Conservation (phyloP, 2,797 vertebrate species). For the Nothura maculosa region DNA sequence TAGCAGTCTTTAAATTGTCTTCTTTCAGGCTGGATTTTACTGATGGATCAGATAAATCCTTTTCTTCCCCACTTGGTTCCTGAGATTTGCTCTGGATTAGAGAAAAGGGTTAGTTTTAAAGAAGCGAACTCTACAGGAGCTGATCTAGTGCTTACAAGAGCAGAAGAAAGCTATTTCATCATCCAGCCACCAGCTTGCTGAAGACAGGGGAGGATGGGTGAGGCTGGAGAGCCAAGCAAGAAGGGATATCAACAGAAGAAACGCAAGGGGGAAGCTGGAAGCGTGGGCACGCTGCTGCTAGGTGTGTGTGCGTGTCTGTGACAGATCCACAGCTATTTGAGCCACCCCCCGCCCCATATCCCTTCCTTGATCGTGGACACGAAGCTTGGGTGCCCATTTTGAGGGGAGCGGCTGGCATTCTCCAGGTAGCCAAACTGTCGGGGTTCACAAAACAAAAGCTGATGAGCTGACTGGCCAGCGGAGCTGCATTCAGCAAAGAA, state of each 20-base stretch:
- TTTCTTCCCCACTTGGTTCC: constrained; percentile 80
- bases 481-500: constrained; percentile 72
- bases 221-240: constrained; percentile 77
- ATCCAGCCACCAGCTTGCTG: constrained; percentile 65
- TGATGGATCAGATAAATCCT: constrained; percentile 75
- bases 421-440: constrained; percentile 45
- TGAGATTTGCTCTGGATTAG: constrained; percentile 85
- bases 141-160: constrained; percentile 17
- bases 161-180: constrained; percentile 50
- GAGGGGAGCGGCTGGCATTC: constrained; percentile 44
- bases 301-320: not conserved
- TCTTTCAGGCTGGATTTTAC: constrained; percentile 74
- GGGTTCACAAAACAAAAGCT: constrained; percentile 70
- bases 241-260: constrained; percentile 33
- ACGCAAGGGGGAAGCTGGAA: constrained; percentile 75
- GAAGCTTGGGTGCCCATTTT: constrained; percentile 40
- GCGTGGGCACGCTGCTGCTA: constrained; percentile 49
- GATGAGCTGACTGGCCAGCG: constrained; percentile 59
- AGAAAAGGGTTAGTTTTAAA: constrained; percentile 82
- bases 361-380: constrained; percentile 40
- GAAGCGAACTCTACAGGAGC: constrained; percentile 62
- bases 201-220: constrained; percentile 53
- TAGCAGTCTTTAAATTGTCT: constrained; percentile 76
- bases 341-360: constrained; percentile 27
- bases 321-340: constrained; percentile 37